These are phyloP conservation scores for Kradibia gibbosae DNA, from an alignment of 1,140 invertebrate species.

Conservation along the genomic window DNA sequence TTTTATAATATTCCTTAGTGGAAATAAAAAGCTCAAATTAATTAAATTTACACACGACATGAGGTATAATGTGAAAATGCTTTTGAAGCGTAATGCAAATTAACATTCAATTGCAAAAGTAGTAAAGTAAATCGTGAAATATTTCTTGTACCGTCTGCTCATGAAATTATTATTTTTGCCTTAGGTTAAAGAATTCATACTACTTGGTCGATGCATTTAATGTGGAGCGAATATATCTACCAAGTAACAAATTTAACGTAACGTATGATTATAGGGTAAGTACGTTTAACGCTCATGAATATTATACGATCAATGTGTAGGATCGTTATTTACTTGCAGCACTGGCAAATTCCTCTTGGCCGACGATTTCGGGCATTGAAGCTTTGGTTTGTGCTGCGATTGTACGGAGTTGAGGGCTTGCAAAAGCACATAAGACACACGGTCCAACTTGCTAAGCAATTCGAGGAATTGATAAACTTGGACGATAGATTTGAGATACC, in stretches of 20 bases:
- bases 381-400: constrained; percentile 93
- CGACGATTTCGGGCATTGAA: constrained; percentile 93
- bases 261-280: constrained; percentile 88
- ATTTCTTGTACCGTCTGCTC: too few relatives aligned
- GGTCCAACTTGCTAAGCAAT: constrained; percentile 82
- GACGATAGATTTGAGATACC: constrained; percentile 88
- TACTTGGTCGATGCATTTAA: constrained; percentile 89
- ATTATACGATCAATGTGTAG: constrained; percentile 9
- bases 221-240: constrained; percentile 92
- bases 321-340: constrained; percentile 71
- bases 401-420: constrained; percentile 87
- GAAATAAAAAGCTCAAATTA: too few relatives aligned
- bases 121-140: too few relatives aligned
- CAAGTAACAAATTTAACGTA: constrained; percentile 78
- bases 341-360: constrained; percentile 95
- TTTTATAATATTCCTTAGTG: too few relatives aligned
- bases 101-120: too few relatives aligned
- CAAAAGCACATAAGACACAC: constrained; percentile 85
- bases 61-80: too few relatives aligned
- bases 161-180: constrained; percentile 35
- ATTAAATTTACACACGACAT: too few relatives aligned
- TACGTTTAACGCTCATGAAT: constrained; percentile 7
- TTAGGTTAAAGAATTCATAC: constrained; percentile 85
- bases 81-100: too few relatives aligned
- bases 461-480: constrained; percentile 79